phyloP scores from a whole-genome alignment of 2,113 vertebrate species.

The Uropsilus gracilis region DNA sequence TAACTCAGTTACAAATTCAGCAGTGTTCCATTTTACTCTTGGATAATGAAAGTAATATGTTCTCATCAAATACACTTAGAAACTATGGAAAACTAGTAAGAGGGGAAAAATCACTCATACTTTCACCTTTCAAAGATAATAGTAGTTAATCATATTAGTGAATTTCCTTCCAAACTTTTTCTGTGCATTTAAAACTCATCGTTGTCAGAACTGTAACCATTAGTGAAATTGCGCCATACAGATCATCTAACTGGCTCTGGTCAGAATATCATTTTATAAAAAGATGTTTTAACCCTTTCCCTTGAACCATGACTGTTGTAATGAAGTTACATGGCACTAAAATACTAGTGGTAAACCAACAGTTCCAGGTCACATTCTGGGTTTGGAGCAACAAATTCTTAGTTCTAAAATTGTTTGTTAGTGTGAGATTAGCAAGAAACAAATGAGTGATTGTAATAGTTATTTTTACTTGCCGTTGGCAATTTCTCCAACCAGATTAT shows the following conservation, averaged over 20 bases:
- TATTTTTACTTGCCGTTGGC: slow-evolving; percentile 36
- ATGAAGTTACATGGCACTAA: neutral
- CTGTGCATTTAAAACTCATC: neutral
- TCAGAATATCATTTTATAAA: neutral
- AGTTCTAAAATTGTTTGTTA: neutral
- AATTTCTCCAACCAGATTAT: slow-evolving; percentile 40
- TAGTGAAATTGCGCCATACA: neutral
- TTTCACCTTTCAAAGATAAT: neutral
- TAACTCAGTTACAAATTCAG: slow-evolving; percentile 19
- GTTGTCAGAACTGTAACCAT: neutral
- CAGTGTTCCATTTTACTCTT: neutral
- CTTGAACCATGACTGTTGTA: neutral
- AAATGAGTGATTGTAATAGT: slow-evolving; percentile 16
- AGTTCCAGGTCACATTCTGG: neutral
- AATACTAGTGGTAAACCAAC: neutral
- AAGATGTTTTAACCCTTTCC: neutral
- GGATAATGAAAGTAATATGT: neutral
- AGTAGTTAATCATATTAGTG: slow-evolving; percentile 43
- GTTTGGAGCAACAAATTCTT: neutral
- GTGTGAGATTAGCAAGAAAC: neutral
- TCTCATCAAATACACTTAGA: neutral
- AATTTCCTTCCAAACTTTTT: neutral
- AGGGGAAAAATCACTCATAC: neutral
- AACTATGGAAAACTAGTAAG: slow-evolving; percentile 12
- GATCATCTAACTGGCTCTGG: neutral